phyloP scores from a whole-genome alignment of 2,113 vertebrate species.

The Pheucticus melanocephalus region DNA sequence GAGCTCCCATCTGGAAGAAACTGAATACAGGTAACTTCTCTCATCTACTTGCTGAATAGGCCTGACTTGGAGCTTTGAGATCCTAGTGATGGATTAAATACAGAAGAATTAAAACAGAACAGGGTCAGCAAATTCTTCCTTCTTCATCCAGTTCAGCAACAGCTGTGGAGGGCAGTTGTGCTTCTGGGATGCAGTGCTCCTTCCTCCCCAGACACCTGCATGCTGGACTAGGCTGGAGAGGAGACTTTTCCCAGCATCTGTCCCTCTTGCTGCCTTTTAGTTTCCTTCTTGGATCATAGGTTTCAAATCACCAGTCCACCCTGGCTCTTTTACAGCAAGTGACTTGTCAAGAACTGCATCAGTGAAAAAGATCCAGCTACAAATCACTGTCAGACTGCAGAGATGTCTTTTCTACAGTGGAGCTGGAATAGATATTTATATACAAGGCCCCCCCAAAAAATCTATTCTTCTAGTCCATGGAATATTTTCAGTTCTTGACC shows the following conservation, averaged over 20 bases:
- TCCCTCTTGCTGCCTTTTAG: background rate
- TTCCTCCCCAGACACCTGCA: background rate
- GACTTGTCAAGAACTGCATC: background rate
- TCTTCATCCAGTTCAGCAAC: background rate
- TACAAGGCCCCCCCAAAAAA: background rate
- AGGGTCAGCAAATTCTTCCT: background rate
- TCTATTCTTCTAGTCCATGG: background rate
- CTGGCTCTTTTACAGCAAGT: background rate
- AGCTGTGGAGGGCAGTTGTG: background rate
- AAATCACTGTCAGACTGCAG: constrained; percentile 22
- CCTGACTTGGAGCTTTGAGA: background rate
- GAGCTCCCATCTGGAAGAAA: background rate
- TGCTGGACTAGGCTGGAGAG: background rate
- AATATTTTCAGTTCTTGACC: constrained; percentile 5
- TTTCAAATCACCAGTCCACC: background rate
- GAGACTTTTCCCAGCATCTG: background rate
- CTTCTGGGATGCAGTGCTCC: background rate
- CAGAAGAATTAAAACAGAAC: background rate
- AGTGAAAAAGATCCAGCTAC: background rate
- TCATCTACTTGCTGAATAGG: background rate
- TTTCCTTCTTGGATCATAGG: background rate
- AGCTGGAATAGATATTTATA: background rate
- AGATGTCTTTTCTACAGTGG: background rate
- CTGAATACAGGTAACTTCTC: background rate
- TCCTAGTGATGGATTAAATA: background rate